These are phyloP conservation scores for Sebastes flavidus DNA, from an alignment of 2,797 vertebrate genomes.

Conservation along the genomic window DNA sequence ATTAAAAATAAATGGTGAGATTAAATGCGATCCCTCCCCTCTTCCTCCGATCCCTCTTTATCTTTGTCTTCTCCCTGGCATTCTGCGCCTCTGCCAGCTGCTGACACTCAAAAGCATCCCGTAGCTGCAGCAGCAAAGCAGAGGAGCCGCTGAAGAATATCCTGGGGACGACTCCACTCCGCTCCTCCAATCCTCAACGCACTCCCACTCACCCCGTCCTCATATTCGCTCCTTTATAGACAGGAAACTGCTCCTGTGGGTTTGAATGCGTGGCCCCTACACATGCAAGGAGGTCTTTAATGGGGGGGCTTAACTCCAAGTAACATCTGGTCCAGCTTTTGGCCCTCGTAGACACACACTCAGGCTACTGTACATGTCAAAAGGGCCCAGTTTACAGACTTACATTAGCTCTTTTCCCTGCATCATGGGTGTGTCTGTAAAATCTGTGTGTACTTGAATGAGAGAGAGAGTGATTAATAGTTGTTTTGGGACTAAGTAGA, in stretches of 20 bases:
- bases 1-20: constrained; percentile 83
- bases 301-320: constrained; percentile 26
- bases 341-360: constrained; percentile 1
- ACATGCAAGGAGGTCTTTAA: constrained; percentile 23
- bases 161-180: constrained; percentile 44
- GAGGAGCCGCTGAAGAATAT: constrained; percentile 63
- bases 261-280: constrained; percentile 27
- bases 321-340: constrained; percentile 51
- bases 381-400: constrained; percentile 19
- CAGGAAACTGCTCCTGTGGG: constrained; percentile 39
- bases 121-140: constrained; percentile 51
- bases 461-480: constrained; percentile 36
- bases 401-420: neutral
- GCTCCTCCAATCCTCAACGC: constrained; percentile 31
- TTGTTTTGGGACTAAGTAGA: constrained; percentile 30
- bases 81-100: constrained; percentile 69
- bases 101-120: constrained; percentile 73
- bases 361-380: constrained; percentile 20
- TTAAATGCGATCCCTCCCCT: constrained; percentile 69
- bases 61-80: constrained; percentile 69
- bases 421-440: neutral
- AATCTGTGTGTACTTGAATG: constrained; percentile 16
- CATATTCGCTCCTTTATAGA: constrained; percentile 30
- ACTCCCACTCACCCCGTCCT: constrained; percentile 32
- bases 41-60: constrained; percentile 60